Percentiles rank a stretch among this genome's conserved stretches.
Evolutionary conservation across 2,797 vertebrate species (phyloP).

Genomic region (Cyprinella venusta): DNA sequence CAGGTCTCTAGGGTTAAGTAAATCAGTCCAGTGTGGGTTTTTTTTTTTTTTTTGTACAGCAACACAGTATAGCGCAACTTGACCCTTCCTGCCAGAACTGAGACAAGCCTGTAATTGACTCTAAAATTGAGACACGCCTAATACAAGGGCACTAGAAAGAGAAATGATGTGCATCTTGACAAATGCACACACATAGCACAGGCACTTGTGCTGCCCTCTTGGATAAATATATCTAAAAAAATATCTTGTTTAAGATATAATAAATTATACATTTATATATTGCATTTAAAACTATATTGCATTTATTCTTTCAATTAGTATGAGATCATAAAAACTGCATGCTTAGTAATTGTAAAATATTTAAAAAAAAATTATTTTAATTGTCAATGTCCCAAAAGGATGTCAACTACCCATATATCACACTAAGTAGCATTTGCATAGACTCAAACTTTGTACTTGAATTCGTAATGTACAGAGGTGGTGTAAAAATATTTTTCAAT

Average conservation of each 20-base stretch:
- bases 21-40: conserved; percentile 53
- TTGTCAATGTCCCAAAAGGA: not conserved
- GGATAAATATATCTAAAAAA: not conserved
- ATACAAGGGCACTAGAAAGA: conserved; percentile 30
- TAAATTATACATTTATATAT: not conserved
- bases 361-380: no score
- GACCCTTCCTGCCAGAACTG: conserved; percentile 16
- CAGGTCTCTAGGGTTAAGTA: conserved; percentile 56
- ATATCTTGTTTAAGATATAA: not conserved
- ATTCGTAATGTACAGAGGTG: not conserved
- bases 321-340: not conserved
- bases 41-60: conserved; percentile 49
- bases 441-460: not conserved
- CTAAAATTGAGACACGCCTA: conserved; percentile 12
- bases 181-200: conserved; percentile 46
- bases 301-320: not conserved
- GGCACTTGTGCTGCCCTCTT: conserved; percentile 25
- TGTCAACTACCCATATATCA: not conserved
- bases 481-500: not conserved
- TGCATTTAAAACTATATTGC: not conserved
- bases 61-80: not conserved
- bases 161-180: conserved; percentile 53
- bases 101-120: conserved; percentile 28
- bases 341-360: no score
- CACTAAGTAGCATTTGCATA: not conserved